Evolutionary conservation across 1,140 invertebrate species (phyloP), one percentile per base, ranked within the genome.

Genomic region (Drosophila kanapiae): DNA sequence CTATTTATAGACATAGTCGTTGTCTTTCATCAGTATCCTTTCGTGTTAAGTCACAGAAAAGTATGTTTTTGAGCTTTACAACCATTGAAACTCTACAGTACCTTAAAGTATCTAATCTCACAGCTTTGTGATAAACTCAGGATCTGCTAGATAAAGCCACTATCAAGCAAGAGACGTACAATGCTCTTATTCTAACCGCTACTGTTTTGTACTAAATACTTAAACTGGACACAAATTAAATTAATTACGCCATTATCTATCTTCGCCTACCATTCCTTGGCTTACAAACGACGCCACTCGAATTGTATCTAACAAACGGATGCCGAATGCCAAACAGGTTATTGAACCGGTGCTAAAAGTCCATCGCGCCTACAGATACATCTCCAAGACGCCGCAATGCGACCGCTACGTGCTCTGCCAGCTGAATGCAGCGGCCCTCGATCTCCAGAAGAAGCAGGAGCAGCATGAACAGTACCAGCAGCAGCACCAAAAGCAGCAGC

Each of bases 291-390:
- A 71, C 62, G 80, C 63, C 63, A 71, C 54, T 47, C 75, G 78
- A 65, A 59, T 70, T 47, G 65, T 63, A 68, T 76, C 43, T 62
- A 71, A 75, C 59, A 42, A 54, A 57, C 45, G 49, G 45, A 76
- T 54, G 51, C 59, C 63, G 40, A 72, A 78, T 62, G 62, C 56
- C 68, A 71, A 75, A 67, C 78, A 93, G 92, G 94, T 97, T 18
- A 96, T 97, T 38, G 96, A 96, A 82, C 96, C 96, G 1, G 94
- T 97, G 18, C 94, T 96, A 7, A 94, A 96, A 83, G 96, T 96
- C 10, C 96, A 96, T 91, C 92, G 96, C 58, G 96, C 96, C 6
- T 97, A 96, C 90, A 94, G 95, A 80, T 97, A 96, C 94, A 95
- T 95, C 4, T 93, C 94, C 8, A 94, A 95, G 70, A 93, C 94